Conservation (phyloP, 2,113 vertebrate genomes). For the Craseonycteris thonglongyai region DNA sequence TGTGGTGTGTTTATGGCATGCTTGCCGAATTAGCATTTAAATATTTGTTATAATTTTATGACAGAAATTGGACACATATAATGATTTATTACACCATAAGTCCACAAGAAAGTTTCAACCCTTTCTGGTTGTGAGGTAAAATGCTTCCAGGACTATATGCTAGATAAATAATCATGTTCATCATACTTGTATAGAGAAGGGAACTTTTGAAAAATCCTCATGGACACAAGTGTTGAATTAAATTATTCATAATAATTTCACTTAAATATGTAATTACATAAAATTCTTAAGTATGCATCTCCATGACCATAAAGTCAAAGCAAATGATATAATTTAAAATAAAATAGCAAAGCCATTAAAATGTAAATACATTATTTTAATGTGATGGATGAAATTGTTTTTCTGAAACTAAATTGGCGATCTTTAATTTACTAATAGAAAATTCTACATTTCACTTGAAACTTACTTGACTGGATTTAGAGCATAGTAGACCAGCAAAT, state of each 20-base stretch:
- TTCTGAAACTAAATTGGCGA: not conserved
- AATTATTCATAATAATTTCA: slow-evolving; percentile 31
- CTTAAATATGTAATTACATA: slow-evolving; percentile 16
- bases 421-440: slow-evolving; percentile 32
- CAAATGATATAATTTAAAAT: not conserved
- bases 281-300: not conserved
- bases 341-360: slow-evolving; percentile 25
- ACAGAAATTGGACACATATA: slow-evolving; percentile 1
- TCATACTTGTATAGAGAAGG: not conserved
- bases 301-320: slow-evolving; percentile 22
- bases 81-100: slow-evolving; percentile 38
- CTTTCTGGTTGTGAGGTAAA: slow-evolving; percentile 1
- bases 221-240: not conserved
- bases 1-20: slow-evolving; percentile 34
- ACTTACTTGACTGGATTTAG: not conserved
- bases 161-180: not conserved
- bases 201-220: slow-evolving; percentile 5
- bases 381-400: not conserved
- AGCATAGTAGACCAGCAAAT: not conserved
- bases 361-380: slow-evolving; percentile 37
- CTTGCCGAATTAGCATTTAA: slow-evolving; percentile 60
- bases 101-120: not conserved
- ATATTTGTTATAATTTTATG: slow-evolving; percentile 52
- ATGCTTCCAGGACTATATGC: not conserved
- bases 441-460: not conserved